A percentile compares a stretch with the other conserved stretches of the same genome.
These are phyloP conservation scores for Crotalus horridus DNA, from an alignment of 2,113 vertebrate species.

Conservation along the genomic window DNA sequence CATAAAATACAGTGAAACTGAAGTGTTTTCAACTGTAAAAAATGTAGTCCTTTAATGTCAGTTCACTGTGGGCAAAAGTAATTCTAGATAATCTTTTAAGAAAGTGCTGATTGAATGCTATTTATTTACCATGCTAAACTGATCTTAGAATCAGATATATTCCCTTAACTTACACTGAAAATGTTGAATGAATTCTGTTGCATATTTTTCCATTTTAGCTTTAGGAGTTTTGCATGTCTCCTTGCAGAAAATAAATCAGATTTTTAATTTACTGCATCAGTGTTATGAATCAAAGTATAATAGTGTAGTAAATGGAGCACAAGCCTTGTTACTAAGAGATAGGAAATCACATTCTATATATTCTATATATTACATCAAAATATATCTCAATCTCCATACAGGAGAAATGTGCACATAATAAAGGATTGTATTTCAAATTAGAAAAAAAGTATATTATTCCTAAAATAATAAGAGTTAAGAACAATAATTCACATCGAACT, in stretches of 20 bases:
- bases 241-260: conserved; percentile 63
- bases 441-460: neutral
- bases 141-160: conserved; percentile 34
- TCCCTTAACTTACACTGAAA: conserved; percentile 15
- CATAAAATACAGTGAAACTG: neutral
- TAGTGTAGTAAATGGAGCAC: conserved; percentile 33
- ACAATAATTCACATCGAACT: neutral
- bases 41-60: neutral
- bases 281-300: conserved; percentile 60
- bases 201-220: conserved; percentile 42
- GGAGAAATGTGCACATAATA: conserved; percentile 56
- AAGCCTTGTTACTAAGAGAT: neutral
- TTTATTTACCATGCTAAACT: conserved; percentile 7
- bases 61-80: conserved; percentile 14
- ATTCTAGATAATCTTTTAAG: conserved; percentile 17
- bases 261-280: conserved; percentile 53
- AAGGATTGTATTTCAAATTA: conserved; percentile 30
- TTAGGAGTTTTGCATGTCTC: conserved; percentile 44
- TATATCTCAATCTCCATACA: conserved; percentile 31
- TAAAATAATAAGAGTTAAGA: conserved; percentile 2
- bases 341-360: conserved; percentile 47
- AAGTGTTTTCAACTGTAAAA: neutral
- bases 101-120: neutral
- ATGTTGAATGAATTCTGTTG: conserved; percentile 17
- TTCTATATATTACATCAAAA: conserved; percentile 52